Evolutionary conservation across 2,888 invertebrate genomes (phyloP).

Genomic region (Sarcophaga caerulescens): DNA sequence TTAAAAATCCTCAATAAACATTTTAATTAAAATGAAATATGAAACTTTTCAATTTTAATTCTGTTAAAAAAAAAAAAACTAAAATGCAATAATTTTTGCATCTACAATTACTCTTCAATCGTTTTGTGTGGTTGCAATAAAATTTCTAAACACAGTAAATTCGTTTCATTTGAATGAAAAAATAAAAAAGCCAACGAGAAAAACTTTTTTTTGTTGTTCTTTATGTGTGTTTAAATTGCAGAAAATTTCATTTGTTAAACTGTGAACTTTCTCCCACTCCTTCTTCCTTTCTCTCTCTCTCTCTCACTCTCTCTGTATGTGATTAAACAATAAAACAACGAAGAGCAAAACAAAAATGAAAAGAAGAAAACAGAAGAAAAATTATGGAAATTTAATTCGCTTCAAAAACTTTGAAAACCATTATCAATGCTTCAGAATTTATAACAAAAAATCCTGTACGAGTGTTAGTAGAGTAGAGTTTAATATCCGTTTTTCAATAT

Average conservation of each 20-base stretch:
- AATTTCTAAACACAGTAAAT: not conserved
- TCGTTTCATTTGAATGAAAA: not conserved
- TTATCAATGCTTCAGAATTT: not conserved
- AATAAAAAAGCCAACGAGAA: not conserved
- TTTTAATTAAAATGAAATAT: too few relatives aligned
- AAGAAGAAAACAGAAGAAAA: not conserved
- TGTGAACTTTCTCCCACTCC: not conserved
- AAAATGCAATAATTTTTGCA: too few relatives aligned
- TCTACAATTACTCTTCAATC: too few relatives aligned
- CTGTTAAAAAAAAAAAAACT: too few relatives aligned
- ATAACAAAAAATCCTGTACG: not conserved
- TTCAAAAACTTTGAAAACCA: not conserved
- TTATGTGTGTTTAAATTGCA: not conserved
- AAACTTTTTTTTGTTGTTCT: conserved; percentile 15
- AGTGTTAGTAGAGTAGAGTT: not conserved
- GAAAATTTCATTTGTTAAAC: not conserved
- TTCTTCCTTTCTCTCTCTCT: not conserved
- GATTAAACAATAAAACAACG: not conserved
- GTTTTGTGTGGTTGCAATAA: not conserved
- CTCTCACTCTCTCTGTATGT: not conserved
- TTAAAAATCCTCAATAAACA: too few relatives aligned
- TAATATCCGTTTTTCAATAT: too few relatives aligned
- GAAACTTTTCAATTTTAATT: too few relatives aligned
- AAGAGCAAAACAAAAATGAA: not conserved
- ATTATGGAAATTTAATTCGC: not conserved